A percentile compares a stretch with the other conserved stretches of the same genome.
Conservation (phyloP, 53 echinoderm and acorn worm species). For the Temnopleurus reevesii region DNA sequence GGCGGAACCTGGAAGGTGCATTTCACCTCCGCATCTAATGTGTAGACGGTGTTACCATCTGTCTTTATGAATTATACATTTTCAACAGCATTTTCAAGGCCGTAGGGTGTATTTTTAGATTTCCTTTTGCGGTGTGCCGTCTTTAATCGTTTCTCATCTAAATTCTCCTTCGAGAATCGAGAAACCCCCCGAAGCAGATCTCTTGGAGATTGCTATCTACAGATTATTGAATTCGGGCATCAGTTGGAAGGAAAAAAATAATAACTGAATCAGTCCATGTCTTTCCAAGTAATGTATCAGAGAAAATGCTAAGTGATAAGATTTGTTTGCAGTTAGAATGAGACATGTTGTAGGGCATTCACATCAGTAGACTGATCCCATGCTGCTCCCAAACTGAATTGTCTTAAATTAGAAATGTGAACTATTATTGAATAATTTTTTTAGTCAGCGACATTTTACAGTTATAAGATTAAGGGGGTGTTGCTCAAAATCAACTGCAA, state of each 20-base stretch:
- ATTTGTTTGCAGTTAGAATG: too few species aligned
- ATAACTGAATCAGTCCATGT: constrained; percentile 5
- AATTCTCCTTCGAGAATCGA: not conserved
- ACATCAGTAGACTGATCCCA: too few species aligned
- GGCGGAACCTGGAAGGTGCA: not conserved
- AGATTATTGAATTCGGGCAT: constrained; percentile 29
- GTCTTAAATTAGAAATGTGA: too few species aligned
- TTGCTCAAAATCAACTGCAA: too few species aligned
- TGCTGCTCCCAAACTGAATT: too few species aligned
- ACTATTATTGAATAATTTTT: too few species aligned
- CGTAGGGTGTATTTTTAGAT: constrained; percentile 18
- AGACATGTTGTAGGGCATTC: too few species aligned
- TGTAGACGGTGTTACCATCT: constrained; percentile 23
- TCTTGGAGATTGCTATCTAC: not conserved
- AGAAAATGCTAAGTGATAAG: too few species aligned
- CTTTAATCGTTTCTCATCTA: constrained; percentile 29
- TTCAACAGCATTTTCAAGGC: constrained; percentile 18
- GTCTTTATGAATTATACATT: constrained; percentile 19
- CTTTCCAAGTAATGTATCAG: not conserved
- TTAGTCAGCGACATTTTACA: too few species aligned
- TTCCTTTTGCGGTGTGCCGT: constrained; percentile 16
- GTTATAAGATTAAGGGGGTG: too few species aligned
- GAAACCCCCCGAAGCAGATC: not conserved
- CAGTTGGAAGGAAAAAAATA: not conserved
- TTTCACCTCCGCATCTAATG: constrained; percentile 30